phyloP scores from a whole-genome alignment of 2,888 invertebrate species.

The Allophyes oxyacanthae region DNA sequence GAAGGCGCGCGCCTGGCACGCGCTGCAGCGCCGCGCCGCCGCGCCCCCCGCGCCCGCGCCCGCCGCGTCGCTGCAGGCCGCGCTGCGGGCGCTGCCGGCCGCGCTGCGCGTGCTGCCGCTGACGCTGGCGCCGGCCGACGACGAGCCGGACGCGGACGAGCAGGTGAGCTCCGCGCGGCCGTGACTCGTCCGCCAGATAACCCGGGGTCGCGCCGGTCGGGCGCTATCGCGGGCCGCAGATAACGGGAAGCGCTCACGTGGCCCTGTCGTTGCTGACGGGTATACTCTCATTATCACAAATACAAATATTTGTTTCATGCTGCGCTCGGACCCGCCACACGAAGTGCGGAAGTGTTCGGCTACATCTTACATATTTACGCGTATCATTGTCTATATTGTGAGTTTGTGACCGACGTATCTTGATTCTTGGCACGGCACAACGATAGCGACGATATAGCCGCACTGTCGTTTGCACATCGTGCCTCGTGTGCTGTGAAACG shows the following conservation, averaged over 20 bases:
- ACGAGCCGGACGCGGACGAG: background rate
- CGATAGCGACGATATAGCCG: too few species aligned
- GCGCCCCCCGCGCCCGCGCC: conserved; percentile 19
- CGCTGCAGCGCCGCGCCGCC: conserved; percentile 28
- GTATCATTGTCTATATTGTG: too few species aligned
- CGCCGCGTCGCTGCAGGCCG: conserved; percentile 15
- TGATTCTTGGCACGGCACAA: too few species aligned
- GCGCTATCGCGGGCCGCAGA: background rate
- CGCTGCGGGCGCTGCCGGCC: conserved; percentile 38
- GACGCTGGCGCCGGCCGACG: background rate
- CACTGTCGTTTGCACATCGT: too few species aligned
- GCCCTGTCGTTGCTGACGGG: background rate
- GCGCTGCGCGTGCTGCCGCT: conserved; percentile 37
- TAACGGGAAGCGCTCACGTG: too few species aligned
- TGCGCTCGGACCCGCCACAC: too few species aligned
- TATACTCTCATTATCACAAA: background rate
- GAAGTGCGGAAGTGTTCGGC: too few species aligned
- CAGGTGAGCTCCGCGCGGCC: background rate
- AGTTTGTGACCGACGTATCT: too few species aligned
- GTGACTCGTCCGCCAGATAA: background rate
- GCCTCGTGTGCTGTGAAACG: too few species aligned
- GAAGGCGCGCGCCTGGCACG: conserved; percentile 68
- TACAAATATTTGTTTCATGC: too few species aligned
- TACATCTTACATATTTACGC: too few species aligned
- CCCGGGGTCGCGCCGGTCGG: background rate